These are phyloP conservation scores for Abrostola triplasia DNA, from an alignment of 2,888 invertebrate genomes.

Conservation along the genomic window DNA sequence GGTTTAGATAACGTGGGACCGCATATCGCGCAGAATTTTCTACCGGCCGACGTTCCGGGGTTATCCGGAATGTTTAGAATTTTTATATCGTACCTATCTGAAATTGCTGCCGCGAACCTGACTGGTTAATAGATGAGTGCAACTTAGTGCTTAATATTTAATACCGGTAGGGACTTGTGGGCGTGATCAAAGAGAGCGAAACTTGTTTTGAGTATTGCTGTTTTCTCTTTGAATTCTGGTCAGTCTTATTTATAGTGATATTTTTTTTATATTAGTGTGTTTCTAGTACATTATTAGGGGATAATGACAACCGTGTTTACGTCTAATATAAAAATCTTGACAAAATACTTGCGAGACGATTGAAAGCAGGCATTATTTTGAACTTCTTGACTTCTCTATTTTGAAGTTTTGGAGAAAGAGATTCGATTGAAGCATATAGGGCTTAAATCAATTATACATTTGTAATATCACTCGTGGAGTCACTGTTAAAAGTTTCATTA, in stretches of 20 bases:
- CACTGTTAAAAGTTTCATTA: no score
- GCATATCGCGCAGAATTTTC: conserved; percentile 37
- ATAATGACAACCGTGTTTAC: no score
- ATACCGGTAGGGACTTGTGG: conserved; percentile 5
- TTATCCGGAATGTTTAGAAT: conserved; percentile 21
- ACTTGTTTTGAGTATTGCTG: background rate
- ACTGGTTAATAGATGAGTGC: conserved; percentile 8
- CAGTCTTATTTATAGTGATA: background rate
- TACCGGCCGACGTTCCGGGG: conserved; percentile 7
- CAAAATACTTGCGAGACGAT: no score
- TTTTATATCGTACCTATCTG: conserved; percentile 15
- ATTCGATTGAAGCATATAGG: no score
- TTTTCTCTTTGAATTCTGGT: background rate
- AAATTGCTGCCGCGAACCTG: conserved; percentile 12
- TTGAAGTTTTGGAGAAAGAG: no score
- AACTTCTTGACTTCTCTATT: no score
- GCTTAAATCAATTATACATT: no score
- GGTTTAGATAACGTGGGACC: conserved; percentile 33
- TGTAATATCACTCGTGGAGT: no score
- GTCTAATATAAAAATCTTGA: no score
- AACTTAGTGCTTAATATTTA: conserved; percentile 22
- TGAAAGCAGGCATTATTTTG: no score
- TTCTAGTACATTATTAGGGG: no score
- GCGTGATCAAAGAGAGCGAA: background rate
- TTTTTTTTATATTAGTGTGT: no score